Base-by-base conservation (phyloP, 1,140 invertebrate species). In the Notospermus geniculatus region DNA sequence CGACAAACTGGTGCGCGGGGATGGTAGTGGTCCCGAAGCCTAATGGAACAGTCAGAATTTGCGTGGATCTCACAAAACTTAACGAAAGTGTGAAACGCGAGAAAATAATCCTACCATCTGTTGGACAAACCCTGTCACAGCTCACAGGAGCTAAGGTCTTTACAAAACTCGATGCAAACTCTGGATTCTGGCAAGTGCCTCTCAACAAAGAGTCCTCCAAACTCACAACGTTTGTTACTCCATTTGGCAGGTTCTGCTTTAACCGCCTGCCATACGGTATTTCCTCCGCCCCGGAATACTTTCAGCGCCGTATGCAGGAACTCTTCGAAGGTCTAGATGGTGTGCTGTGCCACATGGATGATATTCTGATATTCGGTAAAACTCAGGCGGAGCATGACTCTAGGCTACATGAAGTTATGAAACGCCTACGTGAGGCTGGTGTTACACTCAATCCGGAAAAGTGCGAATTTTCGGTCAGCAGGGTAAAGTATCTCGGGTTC, bases 81-180 rank as follows among this genome's bases (percentile, higher is more conserved):
- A 65, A 65, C 43, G 39, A 61, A 43, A 50, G 36, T 36, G 57
- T 61, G 19, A 30, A 57, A 39, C 25, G 29, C 28, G 57, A 59
- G 17, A 61, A 53, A 41, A 43, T 43, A 32, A 32, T 41, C 2
- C n/a, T 65, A 43, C 58, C 59, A 29, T 54, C 63, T 7, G 41
- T 65, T 19, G 59, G 60, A 28, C 58, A 65, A 11, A 57, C 53
- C n/a, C 23, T 61, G 27, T 53, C 22, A 22, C 25, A 75, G 54
- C 63, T 84, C 43, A 52, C 62, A 29, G 73, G 72, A 28, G 69
- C 74, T 57, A 77, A 74, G 70, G 61, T 77, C 43, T 85, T 83
- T 66, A 77, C 74, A 5, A 81, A 77, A 57, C 60, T 85, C 23
- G 83, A 85, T 74, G 76, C 77, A 13, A 80, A 75, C 28, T 64